A percentile compares a stretch with the other conserved stretches of the same genome.
phyloP scores from a whole-genome alignment of 2,113 vertebrate genomes.

The Antennarius striatus region DNA sequence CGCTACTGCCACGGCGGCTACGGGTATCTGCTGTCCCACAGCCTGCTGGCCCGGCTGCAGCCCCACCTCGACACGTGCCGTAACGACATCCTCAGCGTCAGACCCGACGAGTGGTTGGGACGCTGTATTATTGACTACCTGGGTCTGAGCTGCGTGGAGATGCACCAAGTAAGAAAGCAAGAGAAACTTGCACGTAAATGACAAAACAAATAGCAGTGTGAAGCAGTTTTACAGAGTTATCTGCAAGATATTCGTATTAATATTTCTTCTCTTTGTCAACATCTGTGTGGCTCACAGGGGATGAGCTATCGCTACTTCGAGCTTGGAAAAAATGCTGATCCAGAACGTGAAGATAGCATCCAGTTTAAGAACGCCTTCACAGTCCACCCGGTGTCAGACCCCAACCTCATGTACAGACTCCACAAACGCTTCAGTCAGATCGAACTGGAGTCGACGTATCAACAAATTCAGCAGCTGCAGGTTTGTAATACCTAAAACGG shows the following conservation, averaged over 20 bases:
- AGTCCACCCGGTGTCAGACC: slow-evolving; percentile 89
- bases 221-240: too few relatives aligned
- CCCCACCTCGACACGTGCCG: slow-evolving; percentile 91
- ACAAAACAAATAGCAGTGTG: too few relatives aligned
- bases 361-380: slow-evolving; percentile 87
- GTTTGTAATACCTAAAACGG: slow-evolving; percentile 66
- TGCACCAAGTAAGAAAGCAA: slow-evolving; percentile 84
- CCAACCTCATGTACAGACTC: slow-evolving; percentile 91
- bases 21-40: slow-evolving; percentile 92
- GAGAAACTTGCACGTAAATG: background rate
- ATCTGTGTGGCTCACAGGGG: slow-evolving; percentile 74
- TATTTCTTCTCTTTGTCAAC: background rate
- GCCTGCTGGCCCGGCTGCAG: slow-evolving; percentile 87
- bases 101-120: slow-evolving; percentile 96
- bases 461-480: slow-evolving; percentile 94
- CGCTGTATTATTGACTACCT: slow-evolving; percentile 96
- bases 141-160: slow-evolving; percentile 87
- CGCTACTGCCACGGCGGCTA: slow-evolving; percentile 95
- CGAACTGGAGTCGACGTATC: slow-evolving; percentile 87
- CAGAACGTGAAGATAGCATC: slow-evolving; percentile 86
- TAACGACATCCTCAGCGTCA: slow-evolving; percentile 93
- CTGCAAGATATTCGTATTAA: too few relatives aligned
- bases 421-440: slow-evolving; percentile 93
- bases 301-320: slow-evolving; percentile 90
- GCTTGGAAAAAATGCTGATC: slow-evolving; percentile 90